Evolutionary conservation across 1,140 invertebrate species (phyloP).

Genomic region (Caenorhabditis latens): DNA sequence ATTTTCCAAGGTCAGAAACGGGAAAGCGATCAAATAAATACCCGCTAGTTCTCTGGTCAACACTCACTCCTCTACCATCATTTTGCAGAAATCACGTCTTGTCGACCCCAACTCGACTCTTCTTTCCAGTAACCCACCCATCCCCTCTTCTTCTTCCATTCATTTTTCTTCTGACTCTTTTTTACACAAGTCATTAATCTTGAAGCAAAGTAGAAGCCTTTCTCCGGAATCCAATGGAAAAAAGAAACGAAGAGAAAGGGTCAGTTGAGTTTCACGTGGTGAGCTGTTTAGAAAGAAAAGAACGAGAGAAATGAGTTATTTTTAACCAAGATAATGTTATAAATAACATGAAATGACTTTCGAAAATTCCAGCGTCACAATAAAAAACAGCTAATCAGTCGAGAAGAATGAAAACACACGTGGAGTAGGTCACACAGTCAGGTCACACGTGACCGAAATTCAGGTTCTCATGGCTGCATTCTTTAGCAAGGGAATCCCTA

Average conservation of each 20-base stretch:
- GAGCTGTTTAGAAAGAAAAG: not conserved
- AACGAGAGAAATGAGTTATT: not conserved
- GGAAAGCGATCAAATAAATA: conserved; percentile 40
- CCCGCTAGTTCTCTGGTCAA: conserved; percentile 14
- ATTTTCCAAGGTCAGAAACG: conserved; percentile 44
- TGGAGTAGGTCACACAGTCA: not conserved
- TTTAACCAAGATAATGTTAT: not conserved
- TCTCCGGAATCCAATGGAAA: not conserved
- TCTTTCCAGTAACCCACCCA: not conserved
- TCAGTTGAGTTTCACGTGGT: conserved; percentile 23
- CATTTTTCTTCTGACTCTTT: not conserved
- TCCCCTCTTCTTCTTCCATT: not conserved
- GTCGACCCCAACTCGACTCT: conserved; percentile 32
- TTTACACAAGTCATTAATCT: conserved; percentile 41
- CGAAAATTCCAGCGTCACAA: not conserved
- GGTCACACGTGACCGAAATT: not conserved
- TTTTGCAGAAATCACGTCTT: conserved; percentile 51
- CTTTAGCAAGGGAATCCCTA: not conserved
- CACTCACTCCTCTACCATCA: not conserved
- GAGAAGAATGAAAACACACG: not conserved
- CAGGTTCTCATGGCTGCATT: not conserved
- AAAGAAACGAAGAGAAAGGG: not conserved
- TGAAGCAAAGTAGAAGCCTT: conserved; percentile 26
- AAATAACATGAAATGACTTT: conserved; percentile 14
- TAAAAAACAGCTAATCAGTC: conserved; percentile 23